Evolutionary conservation across 2,113 vertebrate species (phyloP), one percentile per base, ranked within the genome.

Genomic region (Falco punctatus): DNA sequence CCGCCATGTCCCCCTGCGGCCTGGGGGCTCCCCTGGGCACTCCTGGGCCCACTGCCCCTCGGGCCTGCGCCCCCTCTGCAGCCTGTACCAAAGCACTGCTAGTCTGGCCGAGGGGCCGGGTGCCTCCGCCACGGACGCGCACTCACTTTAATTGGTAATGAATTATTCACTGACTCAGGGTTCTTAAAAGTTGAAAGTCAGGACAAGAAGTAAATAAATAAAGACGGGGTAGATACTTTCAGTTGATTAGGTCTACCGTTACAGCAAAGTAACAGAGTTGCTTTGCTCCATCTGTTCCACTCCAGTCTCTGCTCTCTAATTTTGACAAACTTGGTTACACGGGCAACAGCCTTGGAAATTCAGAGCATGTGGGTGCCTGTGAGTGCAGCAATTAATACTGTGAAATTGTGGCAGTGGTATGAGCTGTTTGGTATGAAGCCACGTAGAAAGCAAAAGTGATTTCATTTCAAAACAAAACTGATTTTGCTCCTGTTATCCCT

Each of bases 191-290:
- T 70, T 91, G 84, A 96, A 91, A 62, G 81, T 80, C 77, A 20
- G 89, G 89, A 84, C 62, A 82, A 89, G 62, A 92, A 89, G 92
- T 91, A 94, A 95, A 96, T 92, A 96, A 95, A 92, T 90, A 75
- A 96, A 93, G 51, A 86, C 79, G 78, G 18, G 28, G 27, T 65
- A 94, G 66, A 74, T 86, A 44, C 73, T 94, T 78, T 67, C 66
- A 69, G 49, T 30, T 87, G 58, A 87, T 91, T 83, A 87, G 74
- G 38, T 94, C 86, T 92, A 51, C 81, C 62, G 54, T 94, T 92
- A 92, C 91, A 66, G 18, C 52, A 54, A 80, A 73, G 57, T 70
- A 80, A 48, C 82, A 85, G 78, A 75, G 66, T 35, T 87, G 40
- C 58, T 87, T 92, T 91, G 51, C 40, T 81, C 38, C 42, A 61